Evolutionary conservation across 2,113 vertebrate species (phyloP).

Genomic region (Lates calcarifer): DNA sequence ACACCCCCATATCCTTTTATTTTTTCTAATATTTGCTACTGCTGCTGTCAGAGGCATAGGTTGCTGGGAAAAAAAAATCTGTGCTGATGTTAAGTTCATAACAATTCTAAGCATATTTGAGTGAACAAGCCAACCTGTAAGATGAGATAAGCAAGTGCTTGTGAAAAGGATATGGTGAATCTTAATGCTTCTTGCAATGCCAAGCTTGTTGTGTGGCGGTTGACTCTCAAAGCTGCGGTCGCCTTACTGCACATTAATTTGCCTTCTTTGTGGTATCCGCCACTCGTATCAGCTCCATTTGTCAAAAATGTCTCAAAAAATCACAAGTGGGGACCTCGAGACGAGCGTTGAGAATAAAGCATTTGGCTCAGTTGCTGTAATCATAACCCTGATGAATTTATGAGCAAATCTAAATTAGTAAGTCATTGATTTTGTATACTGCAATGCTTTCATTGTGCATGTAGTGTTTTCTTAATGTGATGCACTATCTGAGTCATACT

Average conservation of each 20-base stretch:
- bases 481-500: too few species aligned
- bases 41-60: too few species aligned
- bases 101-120: not conserved
- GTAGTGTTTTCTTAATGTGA: too few species aligned
- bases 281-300: not conserved
- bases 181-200: too few species aligned
- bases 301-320: not conserved
- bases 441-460: too few species aligned
- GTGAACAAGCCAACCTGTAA: too few species aligned
- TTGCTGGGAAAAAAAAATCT: too few species aligned
- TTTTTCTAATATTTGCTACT: too few species aligned
- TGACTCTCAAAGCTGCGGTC: not conserved
- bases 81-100: too few species aligned
- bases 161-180: too few species aligned
- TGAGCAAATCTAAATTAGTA: constrained; percentile 20
- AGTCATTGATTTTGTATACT: constrained; percentile 36
- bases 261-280: not conserved
- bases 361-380: constrained; percentile 6
- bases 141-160: too few species aligned
- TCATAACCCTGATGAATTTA: constrained; percentile 33
- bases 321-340: not conserved
- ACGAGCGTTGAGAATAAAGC: not conserved
- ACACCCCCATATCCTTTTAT: too few species aligned
- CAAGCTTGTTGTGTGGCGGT: not conserved
- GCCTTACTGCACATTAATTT: not conserved